These are phyloP conservation scores for Gobio gobio DNA, from an alignment of 2,113 vertebrate species.

Conservation along the genomic window DNA sequence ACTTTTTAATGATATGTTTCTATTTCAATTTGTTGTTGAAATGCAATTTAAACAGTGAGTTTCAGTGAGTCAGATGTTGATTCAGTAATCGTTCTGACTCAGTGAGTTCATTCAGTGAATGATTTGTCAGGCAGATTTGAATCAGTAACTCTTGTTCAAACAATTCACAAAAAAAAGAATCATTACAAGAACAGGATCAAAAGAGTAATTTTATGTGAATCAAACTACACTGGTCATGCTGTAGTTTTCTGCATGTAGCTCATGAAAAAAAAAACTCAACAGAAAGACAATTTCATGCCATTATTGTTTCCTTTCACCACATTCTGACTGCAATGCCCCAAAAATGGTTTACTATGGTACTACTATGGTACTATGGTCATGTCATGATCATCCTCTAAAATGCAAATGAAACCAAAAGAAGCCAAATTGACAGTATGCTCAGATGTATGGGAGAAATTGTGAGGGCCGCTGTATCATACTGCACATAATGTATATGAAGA, in stretches of 20 bases:
- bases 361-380: background rate
- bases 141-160: no score
- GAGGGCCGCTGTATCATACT: conserved; percentile 4
- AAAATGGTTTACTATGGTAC: no score
- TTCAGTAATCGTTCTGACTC: background rate
- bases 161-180: background rate
- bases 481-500: conserved; percentile 17
- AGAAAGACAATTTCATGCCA: background rate
- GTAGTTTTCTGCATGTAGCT: no score
- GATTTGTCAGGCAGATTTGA: no score
- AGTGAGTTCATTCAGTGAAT: no score
- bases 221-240: background rate
- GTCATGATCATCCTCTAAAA: background rate
- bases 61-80: background rate
- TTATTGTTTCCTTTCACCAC: background rate
- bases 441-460: background rate
- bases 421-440: background rate
- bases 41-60: background rate
- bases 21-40: background rate
- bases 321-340: background rate
- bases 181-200: background rate
- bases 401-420: background rate
- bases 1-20: background rate
- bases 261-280: no score
- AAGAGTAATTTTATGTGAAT: background rate